Evolutionary conservation across 2,113 vertebrate species (phyloP).

Genomic region (Alosa alosa): DNA sequence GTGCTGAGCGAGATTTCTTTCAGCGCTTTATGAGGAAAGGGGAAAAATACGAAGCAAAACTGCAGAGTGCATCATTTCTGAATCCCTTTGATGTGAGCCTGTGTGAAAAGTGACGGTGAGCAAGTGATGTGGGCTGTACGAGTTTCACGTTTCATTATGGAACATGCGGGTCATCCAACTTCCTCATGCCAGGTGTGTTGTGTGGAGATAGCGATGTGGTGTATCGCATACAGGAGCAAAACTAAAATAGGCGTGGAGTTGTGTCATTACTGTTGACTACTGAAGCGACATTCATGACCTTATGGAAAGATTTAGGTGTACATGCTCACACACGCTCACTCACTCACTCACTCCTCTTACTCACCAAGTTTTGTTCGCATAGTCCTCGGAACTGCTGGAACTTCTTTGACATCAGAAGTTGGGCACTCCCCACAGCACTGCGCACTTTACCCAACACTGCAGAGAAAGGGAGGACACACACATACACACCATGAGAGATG

Average conservation of each 20-base stretch:
- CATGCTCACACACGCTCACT: not conserved
- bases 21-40: not conserved
- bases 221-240: not conserved
- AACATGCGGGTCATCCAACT: not conserved
- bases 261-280: not conserved
- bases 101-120: not conserved
- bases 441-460: conserved; percentile 94
- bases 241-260: not conserved
- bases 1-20: not conserved
- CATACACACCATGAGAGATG: not conserved
- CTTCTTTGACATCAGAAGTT: conserved; percentile 81
- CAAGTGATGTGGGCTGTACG: not conserved
- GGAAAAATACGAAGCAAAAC: not conserved
- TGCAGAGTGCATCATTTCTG: not conserved
- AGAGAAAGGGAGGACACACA: conserved; percentile 33
- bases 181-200: not conserved
- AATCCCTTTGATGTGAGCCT: not conserved
- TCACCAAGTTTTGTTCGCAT: conserved; percentile 98
- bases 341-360: conserved; percentile 50
- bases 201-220: not conserved
- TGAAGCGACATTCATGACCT: not conserved
- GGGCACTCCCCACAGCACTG: conserved; percentile 82
- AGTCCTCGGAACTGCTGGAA: conserved; percentile 97
- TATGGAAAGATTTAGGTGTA: not conserved
- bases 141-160: not conserved